phyloP scores from a whole-genome alignment of 2,888 invertebrate genomes.

The Microchrysa polita region DNA sequence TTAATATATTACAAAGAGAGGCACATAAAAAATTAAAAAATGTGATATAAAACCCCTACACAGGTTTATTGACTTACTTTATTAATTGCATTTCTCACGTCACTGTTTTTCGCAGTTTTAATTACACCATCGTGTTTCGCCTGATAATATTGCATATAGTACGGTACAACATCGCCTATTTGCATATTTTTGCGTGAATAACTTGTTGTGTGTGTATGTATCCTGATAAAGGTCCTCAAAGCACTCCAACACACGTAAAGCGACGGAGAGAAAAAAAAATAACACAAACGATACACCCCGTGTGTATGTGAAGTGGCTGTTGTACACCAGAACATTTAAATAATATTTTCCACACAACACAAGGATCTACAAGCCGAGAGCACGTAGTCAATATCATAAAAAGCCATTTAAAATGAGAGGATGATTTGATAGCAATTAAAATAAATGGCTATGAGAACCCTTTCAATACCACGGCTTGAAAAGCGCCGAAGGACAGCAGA shows the following conservation, averaged over 20 bases:
- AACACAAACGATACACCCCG: not conserved
- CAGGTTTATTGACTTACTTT: conserved; percentile 1
- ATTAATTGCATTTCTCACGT: conserved; percentile 5
- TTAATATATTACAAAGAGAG: no score
- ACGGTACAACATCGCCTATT: conserved; percentile 1
- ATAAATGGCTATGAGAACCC: conserved; percentile 37
- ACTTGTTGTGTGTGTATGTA: no score
- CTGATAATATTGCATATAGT: not conserved
- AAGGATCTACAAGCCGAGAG: not conserved
- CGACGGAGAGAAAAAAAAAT: not conserved
- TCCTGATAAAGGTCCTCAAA: no score
- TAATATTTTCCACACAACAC: not conserved
- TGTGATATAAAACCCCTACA: no score
- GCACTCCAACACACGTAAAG: no score
- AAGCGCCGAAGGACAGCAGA: not conserved
- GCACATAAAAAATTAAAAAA: no score
- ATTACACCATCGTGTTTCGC: not conserved
- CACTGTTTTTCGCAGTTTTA: conserved; percentile 2
- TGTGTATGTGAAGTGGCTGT: no score
- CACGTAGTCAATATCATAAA: conserved; percentile 37
- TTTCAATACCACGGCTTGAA: conserved; percentile 29
- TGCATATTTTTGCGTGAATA: not conserved
- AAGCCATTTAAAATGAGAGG: conserved; percentile 31
- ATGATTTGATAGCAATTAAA: conserved; percentile 43
- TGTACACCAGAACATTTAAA: no score